Conservation (phyloP, 1,140 invertebrate genomes). For the Atta cephalotes region DNA sequence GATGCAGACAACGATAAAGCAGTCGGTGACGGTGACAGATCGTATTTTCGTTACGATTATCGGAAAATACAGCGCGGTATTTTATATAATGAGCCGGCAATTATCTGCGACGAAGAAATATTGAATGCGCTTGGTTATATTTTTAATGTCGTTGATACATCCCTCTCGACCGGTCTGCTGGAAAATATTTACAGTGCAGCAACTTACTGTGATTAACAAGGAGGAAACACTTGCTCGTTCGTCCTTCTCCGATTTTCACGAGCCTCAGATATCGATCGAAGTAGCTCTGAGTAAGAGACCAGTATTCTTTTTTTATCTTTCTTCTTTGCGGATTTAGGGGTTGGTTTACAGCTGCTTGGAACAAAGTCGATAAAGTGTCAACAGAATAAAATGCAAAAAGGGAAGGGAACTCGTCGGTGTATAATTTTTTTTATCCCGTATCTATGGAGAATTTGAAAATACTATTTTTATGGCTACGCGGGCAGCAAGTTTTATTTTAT, state of each 20-base stretch:
- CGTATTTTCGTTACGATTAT: constrained; percentile 14
- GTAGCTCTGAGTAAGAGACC: not conserved
- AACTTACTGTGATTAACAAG: constrained; percentile 13
- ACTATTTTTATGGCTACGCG: not conserved
- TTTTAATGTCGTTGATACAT: constrained; percentile 9
- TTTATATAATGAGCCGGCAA: constrained; percentile 50
- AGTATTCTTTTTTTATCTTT: not conserved
- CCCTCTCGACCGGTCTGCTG: not conserved
- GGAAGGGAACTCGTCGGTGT: not conserved
- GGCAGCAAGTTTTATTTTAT: not conserved
- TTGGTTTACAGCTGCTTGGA: not conserved
- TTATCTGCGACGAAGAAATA: constrained; percentile 41
- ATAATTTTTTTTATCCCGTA: not conserved
- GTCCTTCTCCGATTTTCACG: not conserved
- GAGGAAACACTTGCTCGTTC: not conserved
- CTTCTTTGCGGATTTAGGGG: constrained; percentile 23
- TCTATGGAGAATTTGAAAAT: not conserved
- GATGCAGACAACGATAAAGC: not conserved
- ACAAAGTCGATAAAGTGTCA: not conserved
- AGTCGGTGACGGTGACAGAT: constrained; percentile 10
- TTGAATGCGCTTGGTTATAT: constrained; percentile 20
- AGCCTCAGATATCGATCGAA: not conserved
- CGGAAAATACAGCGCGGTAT: constrained; percentile 23
- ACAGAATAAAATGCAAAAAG: constrained; percentile 14
- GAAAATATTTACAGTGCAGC: constrained; percentile 36